Evolutionary conservation across 2,113 vertebrate species (phyloP), one percentile per base, ranked within the genome.

Genomic region (Salminus brasiliensis): DNA sequence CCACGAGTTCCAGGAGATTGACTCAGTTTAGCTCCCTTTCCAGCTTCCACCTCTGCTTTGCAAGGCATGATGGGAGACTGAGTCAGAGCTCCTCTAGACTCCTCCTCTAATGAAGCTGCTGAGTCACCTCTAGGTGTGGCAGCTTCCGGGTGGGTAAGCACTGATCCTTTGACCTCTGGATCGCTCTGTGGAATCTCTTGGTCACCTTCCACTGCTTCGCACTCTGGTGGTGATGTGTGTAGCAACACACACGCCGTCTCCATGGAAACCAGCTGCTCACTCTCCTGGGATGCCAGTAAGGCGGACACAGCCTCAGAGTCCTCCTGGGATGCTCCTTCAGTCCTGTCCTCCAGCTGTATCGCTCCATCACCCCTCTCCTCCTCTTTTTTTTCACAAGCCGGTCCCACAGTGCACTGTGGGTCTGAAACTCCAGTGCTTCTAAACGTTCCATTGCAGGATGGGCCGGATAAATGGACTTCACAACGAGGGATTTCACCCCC

Each of bases 281-380:
- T 82, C 88, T 94, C 94, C 84, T 93, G 93, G 88, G 91, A 85
- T 2, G 88, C 84, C 47, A 93, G 92, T 78, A 93, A 87, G 68
- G 87, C 90, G 85, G 94, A 94, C 68, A 89, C 91, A 82, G 87
- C 93, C 85, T 91, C 87, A 63, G 85, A 83, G 69, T 87, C 93
- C 88, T 94, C 93, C 79, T 34, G 74, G 11, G 84, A 85, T 6
- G 78, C n/a, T 13, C 78, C 81, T 27, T 81, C 81, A 29, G 36
- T 66, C 43, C 75, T 65, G 25, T 68, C 74, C 67, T 78, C 78
- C 36, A 29, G 65, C 75, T 66, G 55, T 27, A 27, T 57, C 32
- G 15, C 52, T 30, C 18, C 30, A 11, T 90, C 72, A 91, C 67
- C 62, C 7, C 88, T 82, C 65, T 86, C 77, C 62, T 90, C 74